These are phyloP conservation scores for Agrochola circellaris DNA, from an alignment of 2,888 invertebrate species.

Conservation along the genomic window DNA sequence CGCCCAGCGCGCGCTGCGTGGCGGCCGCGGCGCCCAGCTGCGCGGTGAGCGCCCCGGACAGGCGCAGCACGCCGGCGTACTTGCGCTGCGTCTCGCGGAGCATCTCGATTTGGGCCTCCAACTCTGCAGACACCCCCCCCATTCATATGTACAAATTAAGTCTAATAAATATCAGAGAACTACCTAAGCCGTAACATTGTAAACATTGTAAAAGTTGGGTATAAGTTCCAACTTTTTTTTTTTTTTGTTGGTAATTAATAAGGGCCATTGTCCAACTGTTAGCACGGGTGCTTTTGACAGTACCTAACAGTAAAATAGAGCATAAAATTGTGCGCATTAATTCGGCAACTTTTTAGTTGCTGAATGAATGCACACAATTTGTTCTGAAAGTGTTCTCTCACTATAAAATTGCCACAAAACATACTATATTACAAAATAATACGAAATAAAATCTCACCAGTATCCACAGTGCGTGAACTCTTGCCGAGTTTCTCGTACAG, in stretches of 20 bases:
- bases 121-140: slow-evolving; percentile 89
- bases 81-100: slow-evolving; percentile 98
- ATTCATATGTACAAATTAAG: neutral
- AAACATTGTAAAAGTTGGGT: neutral
- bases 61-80: slow-evolving; percentile 96
- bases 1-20: slow-evolving; percentile 97
- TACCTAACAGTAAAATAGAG: neutral
- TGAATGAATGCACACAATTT: neutral
- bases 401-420: neutral
- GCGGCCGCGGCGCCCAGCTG: slow-evolving; percentile 93
- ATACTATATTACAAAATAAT: neutral
- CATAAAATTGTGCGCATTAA: neutral
- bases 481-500: slow-evolving; percentile 99
- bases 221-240: too few species aligned
- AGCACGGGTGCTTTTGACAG: neutral
- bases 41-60: slow-evolving; percentile 95
- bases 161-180: neutral
- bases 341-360: too few species aligned
- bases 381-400: neutral
- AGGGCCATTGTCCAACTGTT: neutral
- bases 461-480: slow-evolving; percentile 96
- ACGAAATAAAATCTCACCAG: slow-evolving; percentile 88
- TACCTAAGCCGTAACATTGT: neutral
- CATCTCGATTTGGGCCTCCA: slow-evolving; percentile 98
- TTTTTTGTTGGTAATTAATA: neutral